Evolutionary conservation across 1,140 invertebrate genomes (phyloP), one percentile per base, ranked within the genome.

Genomic region (Sitobion miscanthi): DNA sequence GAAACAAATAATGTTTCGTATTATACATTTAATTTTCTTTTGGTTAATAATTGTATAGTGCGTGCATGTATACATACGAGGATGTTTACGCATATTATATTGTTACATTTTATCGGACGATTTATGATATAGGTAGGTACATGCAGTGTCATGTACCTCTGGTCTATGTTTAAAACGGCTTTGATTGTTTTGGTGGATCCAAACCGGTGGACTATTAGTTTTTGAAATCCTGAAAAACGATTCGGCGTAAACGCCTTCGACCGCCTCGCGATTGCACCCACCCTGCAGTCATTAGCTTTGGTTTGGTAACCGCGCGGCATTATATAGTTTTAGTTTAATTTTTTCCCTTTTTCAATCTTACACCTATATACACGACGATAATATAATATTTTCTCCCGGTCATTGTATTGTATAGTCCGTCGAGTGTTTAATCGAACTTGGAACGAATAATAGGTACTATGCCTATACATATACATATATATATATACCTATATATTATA

Each of bases 381-480:
- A 87, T 49, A 87, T 49, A 49, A 42, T 77, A 85, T 88, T 90
- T 90, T 90, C 21, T 90, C 88, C 54, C 88, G 88, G 88, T 62
- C 52, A 89, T 89, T 57, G 87, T 89, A 54, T 90, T 90, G 52
- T 90, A 42, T 90, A 90, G 35, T 38, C 35, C 54, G 54, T n/a
- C 8, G 88, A 90, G 54, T 62, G 54, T 90, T 90, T 42, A 90
- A 90, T 62, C 88, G 88, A 62, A 90, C 88, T 90, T 62, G 88
- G 52, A 90, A 57, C 35, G 52, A 62, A 57, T 54, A 89, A 57
- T 89, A 54, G 52, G 52, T 54, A 42, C 62, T 62, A 30, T 69
- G 25, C 62, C 62, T n/a, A 90, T 2, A 35, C 38, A 38, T 11
- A 52, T 87, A 42, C 4, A 86, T 38, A 83, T 45, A 85, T 42